Evolutionary conservation across 2,888 invertebrate species (phyloP).

Genomic region (Pollenia griseotomentosa): DNA sequence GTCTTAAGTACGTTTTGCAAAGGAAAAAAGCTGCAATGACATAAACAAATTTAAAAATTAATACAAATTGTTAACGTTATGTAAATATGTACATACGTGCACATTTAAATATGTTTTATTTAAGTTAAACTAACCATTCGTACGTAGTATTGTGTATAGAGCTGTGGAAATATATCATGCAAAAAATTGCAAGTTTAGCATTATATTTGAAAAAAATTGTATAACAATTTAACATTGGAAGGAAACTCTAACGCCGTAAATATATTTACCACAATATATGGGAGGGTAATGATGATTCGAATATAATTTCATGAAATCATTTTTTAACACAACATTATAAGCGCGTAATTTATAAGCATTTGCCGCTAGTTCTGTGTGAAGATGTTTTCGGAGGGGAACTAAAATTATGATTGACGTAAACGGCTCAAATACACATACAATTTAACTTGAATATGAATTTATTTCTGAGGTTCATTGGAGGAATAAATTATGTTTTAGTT

Average conservation of each 20-base stretch:
- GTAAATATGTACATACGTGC: neutral
- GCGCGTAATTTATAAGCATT: conserved; percentile 51
- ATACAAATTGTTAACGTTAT: neutral
- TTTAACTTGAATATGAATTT: conserved; percentile 13
- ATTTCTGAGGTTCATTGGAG: conserved; percentile 4
- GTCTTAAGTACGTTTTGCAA: conserved; percentile 48
- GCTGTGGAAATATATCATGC: conserved; percentile 38
- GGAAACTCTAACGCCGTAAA: conserved; percentile 34
- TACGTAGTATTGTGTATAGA: neutral
- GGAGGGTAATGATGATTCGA: conserved; percentile 36
- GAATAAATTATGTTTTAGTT: conserved; percentile 4
- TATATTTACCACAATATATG: conserved; percentile 6
- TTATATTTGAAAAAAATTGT: conserved; percentile 33
- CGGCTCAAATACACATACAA: conserved; percentile 28
- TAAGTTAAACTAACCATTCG: conserved; percentile 38
- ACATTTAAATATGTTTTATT: conserved; percentile 2
- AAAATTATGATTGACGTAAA: conserved; percentile 52
- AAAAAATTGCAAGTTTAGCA: conserved; percentile 56
- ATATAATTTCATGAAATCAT: conserved; percentile 61
- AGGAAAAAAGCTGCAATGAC: conserved; percentile 66
- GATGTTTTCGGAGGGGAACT: neutral
- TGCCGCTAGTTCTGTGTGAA: conserved; percentile 12
- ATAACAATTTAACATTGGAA: conserved; percentile 46
- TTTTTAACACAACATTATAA: conserved; percentile 48
- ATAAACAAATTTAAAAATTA: conserved; percentile 15